Conservation (phyloP, 2,888 invertebrate species). For the Apeira syringaria region DNA sequence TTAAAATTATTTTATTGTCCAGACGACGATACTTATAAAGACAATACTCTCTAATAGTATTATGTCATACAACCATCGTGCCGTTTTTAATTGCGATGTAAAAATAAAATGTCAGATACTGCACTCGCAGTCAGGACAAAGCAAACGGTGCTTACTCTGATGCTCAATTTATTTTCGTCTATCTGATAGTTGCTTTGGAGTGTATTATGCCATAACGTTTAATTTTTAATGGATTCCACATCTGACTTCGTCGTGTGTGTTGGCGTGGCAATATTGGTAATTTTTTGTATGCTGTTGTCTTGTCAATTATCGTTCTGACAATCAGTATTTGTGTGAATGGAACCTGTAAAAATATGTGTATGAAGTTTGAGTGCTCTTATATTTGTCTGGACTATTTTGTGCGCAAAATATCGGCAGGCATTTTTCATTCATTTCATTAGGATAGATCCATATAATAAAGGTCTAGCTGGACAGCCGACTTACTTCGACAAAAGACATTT, state of each 20-base stretch:
- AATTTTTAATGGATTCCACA: constrained; percentile 54
- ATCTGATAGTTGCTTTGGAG: constrained; percentile 47
- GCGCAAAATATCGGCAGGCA: too few species aligned
- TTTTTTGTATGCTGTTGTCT: constrained; percentile 13
- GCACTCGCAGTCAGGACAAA: neutral
- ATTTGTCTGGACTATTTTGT: too few species aligned
- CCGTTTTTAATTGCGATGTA: too few species aligned
- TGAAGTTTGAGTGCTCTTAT: constrained; percentile 2
- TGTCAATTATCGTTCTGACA: constrained; percentile 45
- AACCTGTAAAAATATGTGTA: constrained; percentile 29
- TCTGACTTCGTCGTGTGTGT: constrained; percentile 2
- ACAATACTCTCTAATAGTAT: too few species aligned
- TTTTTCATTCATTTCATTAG: too few species aligned
- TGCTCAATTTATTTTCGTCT: constrained; percentile 53
- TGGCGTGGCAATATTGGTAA: constrained; percentile 6
- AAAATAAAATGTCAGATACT: neutral
- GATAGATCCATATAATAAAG: too few species aligned
- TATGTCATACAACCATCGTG: too few species aligned
- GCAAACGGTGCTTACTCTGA: constrained; percentile 35
- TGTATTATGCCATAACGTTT: constrained; percentile 53
- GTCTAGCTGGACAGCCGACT: too few species aligned
- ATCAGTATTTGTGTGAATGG: constrained; percentile 35
- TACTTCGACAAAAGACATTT: too few species aligned
- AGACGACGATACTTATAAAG: too few species aligned
- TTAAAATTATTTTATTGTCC: too few species aligned